Percentiles rank a stretch among this genome's conserved stretches.
These are phyloP conservation scores for Telmatherina bonti DNA, from an alignment of 2,797 vertebrate genomes.

Conservation along the genomic window DNA sequence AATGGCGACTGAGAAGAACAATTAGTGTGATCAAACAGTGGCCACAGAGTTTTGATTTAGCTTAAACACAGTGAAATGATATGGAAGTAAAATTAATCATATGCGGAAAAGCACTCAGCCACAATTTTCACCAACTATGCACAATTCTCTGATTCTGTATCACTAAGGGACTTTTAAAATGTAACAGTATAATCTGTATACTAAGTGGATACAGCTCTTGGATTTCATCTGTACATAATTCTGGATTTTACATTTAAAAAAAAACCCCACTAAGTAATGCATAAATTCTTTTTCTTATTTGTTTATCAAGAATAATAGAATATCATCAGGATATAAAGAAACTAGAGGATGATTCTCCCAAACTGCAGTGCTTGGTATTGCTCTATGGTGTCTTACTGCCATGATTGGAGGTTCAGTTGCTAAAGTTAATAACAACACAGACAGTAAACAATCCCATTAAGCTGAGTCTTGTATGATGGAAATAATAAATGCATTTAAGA, in stretches of 20 bases:
- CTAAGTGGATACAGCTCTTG: not conserved
- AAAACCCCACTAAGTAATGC: not conserved
- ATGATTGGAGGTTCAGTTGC: not conserved
- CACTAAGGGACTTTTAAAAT: constrained; percentile 18
- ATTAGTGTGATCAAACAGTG: constrained; percentile 46
- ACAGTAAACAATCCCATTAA: not conserved
- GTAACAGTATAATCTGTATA: not conserved
- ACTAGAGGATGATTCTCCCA: not conserved
- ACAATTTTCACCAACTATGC: not conserved
- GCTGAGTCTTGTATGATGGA: not conserved
- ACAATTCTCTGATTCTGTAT: constrained; percentile 8
- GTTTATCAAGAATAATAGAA: not conserved
- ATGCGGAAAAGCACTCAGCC: constrained; percentile 20
- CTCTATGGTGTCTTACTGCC: not conserved
- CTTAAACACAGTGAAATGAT: constrained; percentile 45
- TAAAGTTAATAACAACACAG: not conserved
- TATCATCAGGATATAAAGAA: not conserved
- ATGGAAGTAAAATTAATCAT: constrained; percentile 8
- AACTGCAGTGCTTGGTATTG: not conserved
- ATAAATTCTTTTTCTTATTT: not conserved
- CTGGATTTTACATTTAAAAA: not conserved
- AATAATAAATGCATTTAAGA: not conserved
- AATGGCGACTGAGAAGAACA: constrained; percentile 61
- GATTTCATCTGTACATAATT: not conserved
- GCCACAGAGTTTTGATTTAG: constrained; percentile 52